Base-by-base conservation (phyloP, 2,113 vertebrate genomes). In the Condylura cristata region DNA sequence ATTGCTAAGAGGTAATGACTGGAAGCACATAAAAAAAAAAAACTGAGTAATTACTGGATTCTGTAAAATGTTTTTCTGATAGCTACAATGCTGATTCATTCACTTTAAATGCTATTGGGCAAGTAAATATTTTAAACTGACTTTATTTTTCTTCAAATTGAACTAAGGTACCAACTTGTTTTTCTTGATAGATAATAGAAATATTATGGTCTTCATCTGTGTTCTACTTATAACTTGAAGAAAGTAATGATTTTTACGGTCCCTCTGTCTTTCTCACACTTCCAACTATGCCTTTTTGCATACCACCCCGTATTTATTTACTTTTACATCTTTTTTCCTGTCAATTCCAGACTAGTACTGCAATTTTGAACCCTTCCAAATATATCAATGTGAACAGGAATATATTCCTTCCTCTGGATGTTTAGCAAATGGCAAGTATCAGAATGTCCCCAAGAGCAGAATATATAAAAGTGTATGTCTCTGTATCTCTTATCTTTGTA, bases 71-170 rank as follows among this genome's bases (percentile, higher is more conserved):
- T 44, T 34, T 76, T 89, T 78, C 11, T 32, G 51, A 66, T 34
- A 30, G 17, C 58, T 75, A 65, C 24, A 75, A n/a, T 81, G 72
- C 34, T 80, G 71, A 71, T 58, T 89, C 41, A 89, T 58, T 89
- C 41, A 89, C 22, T 28, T 34, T 58, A 65, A 56, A 4, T 65
- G 53, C 81, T 1, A 0, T n/a, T 75, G 37, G 13, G 12, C 22
- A 51, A 84, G 44, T 56, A 80, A 70, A 22, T 44, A n/a, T 48
- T 87, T 92, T 87, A 61, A 70, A 68, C 32, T 88, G 32, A 74
- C 46, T 83, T 90, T 51, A 90, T 48, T 53, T 86, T 86, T 89
- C 80, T 90, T 87, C 12, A 24, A 58, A 5, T 63, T 70, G n/a
- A 90, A 58, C 65, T 63, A 63, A 90, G 58, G 75, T 75, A 28